Evolutionary conservation across 2,113 vertebrate genomes (phyloP).

Genomic region (Platysteira castanea): DNA sequence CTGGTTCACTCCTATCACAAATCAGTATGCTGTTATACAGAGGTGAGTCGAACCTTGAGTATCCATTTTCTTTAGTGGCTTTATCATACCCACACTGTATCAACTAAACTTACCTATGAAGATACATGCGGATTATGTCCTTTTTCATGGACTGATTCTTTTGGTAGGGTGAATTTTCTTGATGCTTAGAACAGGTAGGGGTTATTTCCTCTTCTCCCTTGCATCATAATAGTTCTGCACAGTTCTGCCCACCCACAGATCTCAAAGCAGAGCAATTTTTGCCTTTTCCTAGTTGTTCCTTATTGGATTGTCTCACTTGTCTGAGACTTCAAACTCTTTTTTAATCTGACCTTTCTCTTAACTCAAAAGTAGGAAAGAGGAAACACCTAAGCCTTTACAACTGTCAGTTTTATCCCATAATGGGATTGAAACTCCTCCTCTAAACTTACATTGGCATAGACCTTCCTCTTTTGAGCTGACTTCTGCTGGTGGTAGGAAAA

Average conservation of each 20-base stretch:
- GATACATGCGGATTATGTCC: neutral
- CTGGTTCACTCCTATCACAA: neutral
- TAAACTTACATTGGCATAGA: neutral
- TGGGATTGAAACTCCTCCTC: neutral
- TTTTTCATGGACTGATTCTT: neutral
- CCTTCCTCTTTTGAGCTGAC: neutral
- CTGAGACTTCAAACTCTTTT: neutral
- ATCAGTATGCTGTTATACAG: neutral
- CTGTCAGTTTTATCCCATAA: constrained; percentile 39
- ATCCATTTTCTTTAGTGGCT: neutral
- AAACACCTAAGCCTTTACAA: constrained; percentile 52
- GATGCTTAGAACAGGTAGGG: neutral
- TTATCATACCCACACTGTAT: neutral
- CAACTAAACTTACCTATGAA: neutral
- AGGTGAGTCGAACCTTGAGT: neutral
- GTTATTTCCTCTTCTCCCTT: neutral
- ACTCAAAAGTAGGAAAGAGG: constrained; percentile 33
- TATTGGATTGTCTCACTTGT: neutral
- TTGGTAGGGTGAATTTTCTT: neutral
- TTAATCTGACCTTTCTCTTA: neutral
- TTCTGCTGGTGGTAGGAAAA: neutral
- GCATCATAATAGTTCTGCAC: neutral
- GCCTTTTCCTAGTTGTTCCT: neutral
- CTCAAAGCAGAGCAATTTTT: neutral
- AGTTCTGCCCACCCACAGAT: neutral